Evolutionary conservation across 1,140 invertebrate genomes (phyloP).

Genomic region (Papilio helenus): DNA sequence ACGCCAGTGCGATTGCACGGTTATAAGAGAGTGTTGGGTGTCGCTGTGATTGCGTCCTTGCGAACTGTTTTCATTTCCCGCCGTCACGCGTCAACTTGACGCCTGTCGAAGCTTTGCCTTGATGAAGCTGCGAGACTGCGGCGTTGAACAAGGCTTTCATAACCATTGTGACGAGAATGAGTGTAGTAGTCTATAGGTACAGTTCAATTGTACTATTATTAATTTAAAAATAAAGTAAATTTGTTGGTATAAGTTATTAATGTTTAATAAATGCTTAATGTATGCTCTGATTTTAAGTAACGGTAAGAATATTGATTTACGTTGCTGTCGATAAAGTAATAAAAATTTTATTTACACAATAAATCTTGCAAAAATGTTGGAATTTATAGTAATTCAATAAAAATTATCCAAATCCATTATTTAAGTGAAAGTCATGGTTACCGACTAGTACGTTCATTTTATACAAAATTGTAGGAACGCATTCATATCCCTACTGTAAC

Average conservation of each 20-base stretch:
- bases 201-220: neutral
- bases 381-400: too few relatives aligned
- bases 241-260: too few relatives aligned
- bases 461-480: neutral
- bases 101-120: slow-evolving; percentile 60
- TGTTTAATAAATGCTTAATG: too few relatives aligned
- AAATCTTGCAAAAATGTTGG: too few relatives aligned
- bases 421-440: too few relatives aligned
- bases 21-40: slow-evolving; percentile 11
- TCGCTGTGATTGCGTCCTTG: slow-evolving; percentile 27
- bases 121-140: slow-evolving; percentile 49
- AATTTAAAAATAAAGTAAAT: neutral
- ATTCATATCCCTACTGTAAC: neutral
- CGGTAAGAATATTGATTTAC: too few relatives aligned
- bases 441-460: neutral
- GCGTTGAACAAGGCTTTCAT: slow-evolving; percentile 13
- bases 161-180: slow-evolving; percentile 8
- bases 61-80: slow-evolving; percentile 32
- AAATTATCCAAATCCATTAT: too few relatives aligned
- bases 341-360: too few relatives aligned
- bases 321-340: too few relatives aligned
- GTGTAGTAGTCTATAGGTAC: neutral
- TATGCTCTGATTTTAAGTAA: too few relatives aligned
- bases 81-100: slow-evolving; percentile 45
- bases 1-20: neutral